Percentiles rank a stretch among this genome's conserved stretches.
phyloP scores from a whole-genome alignment of 2,113 vertebrate genomes.

The Tupaia tana region DNA sequence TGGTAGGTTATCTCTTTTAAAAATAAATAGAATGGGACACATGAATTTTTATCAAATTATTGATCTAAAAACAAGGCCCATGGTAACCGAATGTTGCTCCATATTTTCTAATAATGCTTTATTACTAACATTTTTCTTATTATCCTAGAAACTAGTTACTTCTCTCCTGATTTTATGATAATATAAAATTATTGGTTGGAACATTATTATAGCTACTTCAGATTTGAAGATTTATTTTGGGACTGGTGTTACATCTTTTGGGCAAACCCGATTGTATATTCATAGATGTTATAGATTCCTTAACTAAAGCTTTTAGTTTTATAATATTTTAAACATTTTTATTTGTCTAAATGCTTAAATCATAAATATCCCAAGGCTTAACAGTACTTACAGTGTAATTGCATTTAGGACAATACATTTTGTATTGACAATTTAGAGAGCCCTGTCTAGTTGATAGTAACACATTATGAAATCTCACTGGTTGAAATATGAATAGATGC shows the following conservation, averaged over 20 bases:
- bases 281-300: slow-evolving; percentile 24
- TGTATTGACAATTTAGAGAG: neutral
- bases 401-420: slow-evolving; percentile 7
- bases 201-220: slow-evolving; percentile 47
- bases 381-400: neutral
- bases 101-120: slow-evolving; percentile 65
- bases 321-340: slow-evolving; percentile 25
- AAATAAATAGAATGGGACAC: slow-evolving; percentile 66
- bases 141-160: slow-evolving; percentile 46
- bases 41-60: slow-evolving; percentile 70
- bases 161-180: slow-evolving; percentile 57
- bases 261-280: slow-evolving; percentile 38
- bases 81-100: neutral
- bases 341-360: slow-evolving; percentile 37
- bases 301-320: slow-evolving; percentile 37
- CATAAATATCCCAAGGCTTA: neutral
- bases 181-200: slow-evolving; percentile 53
- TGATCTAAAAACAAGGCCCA: slow-evolving; percentile 63
- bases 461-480: neutral
- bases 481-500: neutral
- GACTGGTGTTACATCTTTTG: neutral
- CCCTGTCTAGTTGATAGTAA: neutral
- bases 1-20: slow-evolving; percentile 58
- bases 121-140: slow-evolving; percentile 67
- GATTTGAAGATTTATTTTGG: slow-evolving; percentile 58